Evolutionary conservation across 92 coral and sea anemone species (phyloP).

Genomic region (Epizoanthus scotinus): DNA sequence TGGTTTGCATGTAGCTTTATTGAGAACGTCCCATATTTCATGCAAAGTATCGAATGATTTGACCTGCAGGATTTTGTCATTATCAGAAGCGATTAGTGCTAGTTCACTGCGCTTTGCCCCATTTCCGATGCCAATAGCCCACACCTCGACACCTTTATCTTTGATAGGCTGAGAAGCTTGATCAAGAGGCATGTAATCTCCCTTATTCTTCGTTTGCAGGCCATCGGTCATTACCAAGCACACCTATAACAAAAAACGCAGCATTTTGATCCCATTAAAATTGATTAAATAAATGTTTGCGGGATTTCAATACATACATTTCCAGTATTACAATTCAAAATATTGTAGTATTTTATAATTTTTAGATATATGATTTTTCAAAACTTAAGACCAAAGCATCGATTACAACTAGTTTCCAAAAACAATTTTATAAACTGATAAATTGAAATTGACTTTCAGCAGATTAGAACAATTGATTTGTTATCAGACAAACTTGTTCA

Average conservation of each 20-base stretch:
- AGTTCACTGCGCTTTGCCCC: constrained; percentile 51
- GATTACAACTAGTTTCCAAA: too few relatives aligned
- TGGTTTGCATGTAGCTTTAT: constrained; percentile 51
- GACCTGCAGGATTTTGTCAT: constrained; percentile 54
- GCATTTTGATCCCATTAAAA: too few relatives aligned
- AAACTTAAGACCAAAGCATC: too few relatives aligned
- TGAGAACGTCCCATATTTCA: constrained; percentile 31
- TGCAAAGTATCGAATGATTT: constrained; percentile 53
- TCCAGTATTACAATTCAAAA: too few relatives aligned
- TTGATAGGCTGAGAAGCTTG: constrained; percentile 75
- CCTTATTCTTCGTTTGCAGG: constrained; percentile 64
- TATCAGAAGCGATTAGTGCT: constrained; percentile 64
- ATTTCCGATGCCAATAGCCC: constrained; percentile 73
- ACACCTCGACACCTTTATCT: constrained; percentile 81
- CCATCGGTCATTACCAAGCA: constrained; percentile 79
- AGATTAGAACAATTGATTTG: too few relatives aligned
- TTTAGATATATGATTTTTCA: too few relatives aligned
- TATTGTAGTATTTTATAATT: too few relatives aligned
- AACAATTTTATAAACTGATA: too few relatives aligned
- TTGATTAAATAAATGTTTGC: too few relatives aligned
- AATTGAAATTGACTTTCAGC: too few relatives aligned
- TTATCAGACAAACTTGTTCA: too few relatives aligned
- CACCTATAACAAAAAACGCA: constrained; percentile 37
- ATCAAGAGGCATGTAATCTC: constrained; percentile 57
- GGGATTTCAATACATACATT: too few relatives aligned